Base-by-base conservation (phyloP, 1,140 invertebrate genomes). In the Subanguina moxae region DNA sequence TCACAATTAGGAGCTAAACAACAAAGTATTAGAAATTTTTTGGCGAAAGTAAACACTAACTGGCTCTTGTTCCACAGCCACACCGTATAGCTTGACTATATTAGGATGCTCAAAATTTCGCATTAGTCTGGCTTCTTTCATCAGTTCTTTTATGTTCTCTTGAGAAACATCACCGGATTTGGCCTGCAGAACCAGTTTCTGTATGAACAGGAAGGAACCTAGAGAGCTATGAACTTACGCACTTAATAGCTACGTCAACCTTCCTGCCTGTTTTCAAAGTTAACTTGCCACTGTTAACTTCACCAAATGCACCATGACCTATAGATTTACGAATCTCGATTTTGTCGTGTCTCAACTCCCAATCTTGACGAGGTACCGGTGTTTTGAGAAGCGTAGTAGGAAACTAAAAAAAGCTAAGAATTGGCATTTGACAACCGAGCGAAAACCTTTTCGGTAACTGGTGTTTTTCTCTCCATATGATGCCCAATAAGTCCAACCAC, bases 271-370 rank as follows among this genome's bases (percentile, higher is more conserved):
- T 30, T 19, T 38, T 75, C 30, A 21, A 64, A 23, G 15, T 67
- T 62, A 78, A n/a, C 68, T 1, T 42, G 25, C 68, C 62, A 28
- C 27, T 59, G 48, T n/a, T 27, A 19, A 65, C 27, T 45, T 65
- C 63, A 25, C 72, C 70, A 57, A 76, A 74, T 0, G 72, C 72
- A 17, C 72, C 72, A 61, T 77, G 69, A 13, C 72, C 72, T 8
- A 74, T n/a, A 17, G 72, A 72, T 43, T 74, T 74, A 1, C 30
- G 27, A n/a, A 71, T 57, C n/a, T 70, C 42, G 38, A 74, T 72
- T 27, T 74, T 58, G 13, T 62, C 57, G 27, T 74, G 73, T 7
- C 19, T 25, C 17, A 74, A 30, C 46, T 74, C 74, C 72, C 72
- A 74, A 7, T 19, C n/a, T 57, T 74, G 74, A 5, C 71, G 71